Base-by-base conservation (phyloP, 2,888 invertebrate genomes). In the Apodemia mormo region DNA sequence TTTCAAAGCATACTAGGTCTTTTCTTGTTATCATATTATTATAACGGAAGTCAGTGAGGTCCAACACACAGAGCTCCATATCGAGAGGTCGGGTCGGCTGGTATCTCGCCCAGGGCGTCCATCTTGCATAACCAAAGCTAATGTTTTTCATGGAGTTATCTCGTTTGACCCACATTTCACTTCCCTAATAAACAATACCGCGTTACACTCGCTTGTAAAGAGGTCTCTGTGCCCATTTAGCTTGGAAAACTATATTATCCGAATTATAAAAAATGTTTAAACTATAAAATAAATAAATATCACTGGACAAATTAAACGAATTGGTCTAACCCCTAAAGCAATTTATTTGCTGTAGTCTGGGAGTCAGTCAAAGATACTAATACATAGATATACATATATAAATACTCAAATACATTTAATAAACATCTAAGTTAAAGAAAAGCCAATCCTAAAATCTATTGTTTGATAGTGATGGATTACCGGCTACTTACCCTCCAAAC, bases 81-180 rank as follows among this genome's bases (percentile, higher is more conserved):
- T 61, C 61, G 30, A 33, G 61, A 33, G 61, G 61, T 61, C 61
- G 61, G 61, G 61, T 61, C 61, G 52, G 29, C 6, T 14, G 33
- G 14, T 64, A 64, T 64, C 61, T 64, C 61, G 61, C 61, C 8
- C 14, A 61, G 61, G 61, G 61, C 61, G 37, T 33, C 14, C 61
- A 64, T 64, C 61, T 64, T 64, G 61, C 61, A 37, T 64, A 37
- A 64, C 61, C 33, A 64, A 33, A 8, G 33, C 61, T 64, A 37
- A 37, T 64, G 61, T 64, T 64, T 61, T 64, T 61, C 61, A 64
- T 64, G n/a, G 14, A 64, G 61, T 14, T 64, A 64, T 64, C 61
- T 14, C 30, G 61, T 37, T 58, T 64, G 61, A 8, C 61, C 61
- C 37, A 64, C 33, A 64, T 64, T 37, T 64, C 61, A 64, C 61